phyloP scores from a whole-genome alignment of 1,140 invertebrate species.

The Hirudo medicinalis region DNA sequence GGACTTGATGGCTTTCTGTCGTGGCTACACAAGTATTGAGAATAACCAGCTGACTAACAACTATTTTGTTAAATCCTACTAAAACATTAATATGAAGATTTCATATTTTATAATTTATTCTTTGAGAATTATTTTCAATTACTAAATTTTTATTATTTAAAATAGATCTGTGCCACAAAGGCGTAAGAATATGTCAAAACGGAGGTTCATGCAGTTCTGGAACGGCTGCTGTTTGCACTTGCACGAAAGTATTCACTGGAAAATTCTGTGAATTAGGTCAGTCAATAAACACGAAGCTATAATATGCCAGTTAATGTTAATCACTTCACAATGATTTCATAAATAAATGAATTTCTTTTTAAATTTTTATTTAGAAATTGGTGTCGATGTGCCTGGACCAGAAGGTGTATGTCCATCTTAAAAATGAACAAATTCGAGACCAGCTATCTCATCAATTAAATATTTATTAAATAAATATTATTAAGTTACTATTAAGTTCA shows the following conservation, averaged over 20 bases:
- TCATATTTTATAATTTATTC: background rate
- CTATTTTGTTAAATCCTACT: background rate
- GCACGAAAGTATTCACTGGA: background rate
- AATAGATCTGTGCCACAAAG: slow-evolving; percentile 2
- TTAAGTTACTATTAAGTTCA: too few relatives aligned
- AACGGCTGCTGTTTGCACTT: background rate
- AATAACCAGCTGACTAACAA: background rate
- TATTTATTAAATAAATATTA: too few relatives aligned
- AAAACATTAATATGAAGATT: too few relatives aligned
- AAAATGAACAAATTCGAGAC: too few relatives aligned
- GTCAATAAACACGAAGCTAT: too few relatives aligned
- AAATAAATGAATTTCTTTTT: too few relatives aligned
- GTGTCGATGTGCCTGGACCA: background rate
- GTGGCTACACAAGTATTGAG: background rate
- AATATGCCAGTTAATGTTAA: too few relatives aligned
- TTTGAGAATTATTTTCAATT: background rate
- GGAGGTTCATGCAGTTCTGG: background rate
- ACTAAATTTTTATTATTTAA: background rate
- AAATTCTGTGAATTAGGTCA: background rate
- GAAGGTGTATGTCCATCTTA: background rate
- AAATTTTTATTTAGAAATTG: background rate
- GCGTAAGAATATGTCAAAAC: background rate
- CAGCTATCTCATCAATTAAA: too few relatives aligned
- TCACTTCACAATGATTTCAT: too few relatives aligned
- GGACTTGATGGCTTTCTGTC: background rate